Base-by-base conservation (phyloP, 1,140 invertebrate genomes). In the Rhyzopertha dominica region DNA sequence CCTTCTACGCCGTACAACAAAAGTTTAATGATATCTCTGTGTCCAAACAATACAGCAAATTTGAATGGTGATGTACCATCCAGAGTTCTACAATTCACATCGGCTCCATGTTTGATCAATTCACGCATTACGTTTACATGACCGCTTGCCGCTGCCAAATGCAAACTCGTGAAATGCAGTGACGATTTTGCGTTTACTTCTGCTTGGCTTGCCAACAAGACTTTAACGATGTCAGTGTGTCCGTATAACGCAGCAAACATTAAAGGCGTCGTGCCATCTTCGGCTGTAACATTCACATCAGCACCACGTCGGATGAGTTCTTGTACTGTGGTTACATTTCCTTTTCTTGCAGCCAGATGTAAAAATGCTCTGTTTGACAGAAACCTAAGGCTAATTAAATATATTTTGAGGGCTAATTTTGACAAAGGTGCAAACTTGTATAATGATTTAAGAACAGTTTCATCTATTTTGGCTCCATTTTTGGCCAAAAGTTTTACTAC, bases 181-280 rank as follows among this genome's bases (percentile, higher is more conserved):
- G 26, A 38, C 25, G 40, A 37, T 24, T 25, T 30, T 14, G 36
- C 25, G 38, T 58, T 46, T 8, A 54, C 23, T 14, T 54, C 16
- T 3, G 38, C 34, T 18, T 43, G 30, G 14, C 18, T 17, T 5
- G 47, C 20, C 3, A 47, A 20, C 1, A 51, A 20, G 13, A 20
- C 9, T 30, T 40, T 59, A 59, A 68, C 24, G 25, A 41, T 58
- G 79, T 84, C 84, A 54, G 88, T 84, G 75, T 98, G 90, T 12
- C 95, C 50, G n/a, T 30, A 47, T 16, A 19, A 9, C 24, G 51
- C 51, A 43, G 58, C 52, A 5, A 51, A 16, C 45, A 57, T 52
- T 18, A 63, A 47, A 18, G 49, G 29, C 9, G 53, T 60, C 13
- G n/a, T 18, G 12, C 43, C 49, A 24, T 45, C 36, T 20, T 42